These are phyloP conservation scores for Pheosia gnoma DNA, from an alignment of 2,888 invertebrate genomes.

Conservation along the genomic window DNA sequence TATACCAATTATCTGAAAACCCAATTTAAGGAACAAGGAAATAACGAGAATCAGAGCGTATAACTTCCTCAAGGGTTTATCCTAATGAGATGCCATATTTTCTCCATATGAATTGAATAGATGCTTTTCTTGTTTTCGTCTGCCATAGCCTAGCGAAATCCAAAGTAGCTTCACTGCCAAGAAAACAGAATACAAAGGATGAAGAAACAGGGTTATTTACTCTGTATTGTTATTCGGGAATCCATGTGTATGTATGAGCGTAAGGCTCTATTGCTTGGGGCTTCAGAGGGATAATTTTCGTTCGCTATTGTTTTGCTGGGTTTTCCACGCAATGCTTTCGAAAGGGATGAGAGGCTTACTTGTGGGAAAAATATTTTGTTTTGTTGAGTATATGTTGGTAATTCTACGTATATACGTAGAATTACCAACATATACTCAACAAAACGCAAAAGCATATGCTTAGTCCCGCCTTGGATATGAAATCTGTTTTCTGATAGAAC, in stretches of 20 bases:
- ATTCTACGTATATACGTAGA: slow-evolving; percentile 15
- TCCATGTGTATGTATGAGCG: slow-evolving; percentile 44
- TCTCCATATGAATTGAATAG: slow-evolving; percentile 6
- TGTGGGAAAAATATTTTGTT: slow-evolving; percentile 42
- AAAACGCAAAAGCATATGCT: no score
- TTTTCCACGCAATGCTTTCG: slow-evolving; percentile 45
- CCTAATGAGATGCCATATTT: slow-evolving; percentile 8
- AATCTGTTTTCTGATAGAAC: slow-evolving; percentile 18
- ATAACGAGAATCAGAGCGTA: slow-evolving; percentile 10
- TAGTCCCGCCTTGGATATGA: slow-evolving; percentile 5
- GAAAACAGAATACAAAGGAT: slow-evolving; percentile 26
- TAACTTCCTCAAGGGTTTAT: neutral
- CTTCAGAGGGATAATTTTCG: slow-evolving; percentile 52
- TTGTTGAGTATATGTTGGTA: slow-evolving; percentile 19
- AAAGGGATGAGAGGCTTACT: slow-evolving; percentile 50
- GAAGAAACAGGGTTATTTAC: slow-evolving; percentile 21
- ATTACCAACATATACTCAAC: no score
- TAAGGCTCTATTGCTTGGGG: slow-evolving; percentile 42
- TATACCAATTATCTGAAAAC: neutral
- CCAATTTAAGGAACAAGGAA: slow-evolving; percentile 1
- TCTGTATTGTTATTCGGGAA: slow-evolving; percentile 44
- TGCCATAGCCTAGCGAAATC: slow-evolving; percentile 31
- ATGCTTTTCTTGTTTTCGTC: slow-evolving; percentile 15
- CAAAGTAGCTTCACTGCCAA: slow-evolving; percentile 11
- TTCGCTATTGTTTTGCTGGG: slow-evolving; percentile 47